phyloP scores from a whole-genome alignment of 2,888 invertebrate species.

The Taphrorychus bicolor region DNA sequence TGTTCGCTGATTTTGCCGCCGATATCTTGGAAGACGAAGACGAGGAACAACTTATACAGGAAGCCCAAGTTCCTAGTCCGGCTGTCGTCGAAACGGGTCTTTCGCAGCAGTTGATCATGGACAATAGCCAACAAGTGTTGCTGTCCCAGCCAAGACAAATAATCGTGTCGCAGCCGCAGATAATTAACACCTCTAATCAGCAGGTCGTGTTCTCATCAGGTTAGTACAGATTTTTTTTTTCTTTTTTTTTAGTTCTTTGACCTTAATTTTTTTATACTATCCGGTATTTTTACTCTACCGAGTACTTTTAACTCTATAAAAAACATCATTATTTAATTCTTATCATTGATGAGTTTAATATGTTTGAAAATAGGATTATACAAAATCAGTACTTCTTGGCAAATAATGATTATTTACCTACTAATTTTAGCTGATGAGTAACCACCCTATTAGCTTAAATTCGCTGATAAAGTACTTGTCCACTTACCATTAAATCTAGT shows the following conservation, averaged over 20 bases:
- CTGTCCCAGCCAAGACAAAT: constrained; percentile 62
- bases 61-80: constrained; percentile 41
- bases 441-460: too few relatives aligned
- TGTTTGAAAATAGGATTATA: too few relatives aligned
- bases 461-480: too few relatives aligned
- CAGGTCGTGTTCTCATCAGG: constrained; percentile 48
- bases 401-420: too few relatives aligned
- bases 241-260: constrained; percentile 1
- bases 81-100: constrained; percentile 32
- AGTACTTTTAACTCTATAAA: too few relatives aligned
- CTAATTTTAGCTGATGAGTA: too few relatives aligned
- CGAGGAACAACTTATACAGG: constrained; percentile 60
- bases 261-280: too few relatives aligned
- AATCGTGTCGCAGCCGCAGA: constrained; percentile 59
- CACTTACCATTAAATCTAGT: too few relatives aligned
- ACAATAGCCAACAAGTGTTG: constrained; percentile 55
- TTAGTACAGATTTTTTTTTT: constrained; percentile 6
- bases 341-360: too few relatives aligned
- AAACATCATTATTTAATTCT: too few relatives aligned
- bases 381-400: too few relatives aligned
- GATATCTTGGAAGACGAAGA: constrained; percentile 86
- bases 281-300: too few relatives aligned
- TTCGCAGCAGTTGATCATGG: constrained; percentile 49
- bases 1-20: constrained; percentile 85
- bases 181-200: constrained; percentile 46